Evolutionary conservation across 2,113 vertebrate species (phyloP), one percentile per base, ranked within the genome.

Genomic region (Prochilodus magdalenae): DNA sequence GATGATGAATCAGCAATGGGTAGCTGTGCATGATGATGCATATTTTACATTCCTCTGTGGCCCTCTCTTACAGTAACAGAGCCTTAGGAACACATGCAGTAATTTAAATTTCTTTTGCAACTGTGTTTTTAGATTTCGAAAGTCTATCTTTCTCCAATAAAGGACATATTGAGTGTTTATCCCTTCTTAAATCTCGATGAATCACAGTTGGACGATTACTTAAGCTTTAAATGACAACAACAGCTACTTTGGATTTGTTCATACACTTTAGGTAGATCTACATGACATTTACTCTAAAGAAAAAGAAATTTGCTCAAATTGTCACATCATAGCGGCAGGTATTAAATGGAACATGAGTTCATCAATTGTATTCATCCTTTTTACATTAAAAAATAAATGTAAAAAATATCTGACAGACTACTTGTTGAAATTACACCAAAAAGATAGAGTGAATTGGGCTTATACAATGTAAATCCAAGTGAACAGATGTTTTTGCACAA

Each of bases 401-500:
- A 57, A 55, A 79, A 26, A 12, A 2, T 18, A 20, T 40, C 5
- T 47, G 49, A 63, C 36, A 71, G 29, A 44, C 24, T 55, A 75
- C 63, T 27, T 69, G 62, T 69, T 82, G 49, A 55, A 75, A 27
- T 2, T 16, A 75, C 6, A 55, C 40, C 18, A 57, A n/a, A 73
- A 29, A 75, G 65, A 72, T 18, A 74, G 79, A 65, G 40, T 44
- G 33, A 72, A 77, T 53, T 75, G 26, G 36, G 65, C 30, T 73
- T n/a, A 44, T 22, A 20, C 47, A 15, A 49, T 18, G 57, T 72
- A 62, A 47, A 67, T 70, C 6, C 67, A 60, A 75, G 71, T 18
- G 55, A 71, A 84, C 22, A 73, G 71, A 88, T 81, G 30, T 85
- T 84, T 79, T 59, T 66, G 66, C 40, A 72, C 7, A 27, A 57